Percentiles rank a stretch among this genome's conserved stretches.
phyloP scores from a whole-genome alignment of 2,797 vertebrate genomes.

The Mycteria americana region DNA sequence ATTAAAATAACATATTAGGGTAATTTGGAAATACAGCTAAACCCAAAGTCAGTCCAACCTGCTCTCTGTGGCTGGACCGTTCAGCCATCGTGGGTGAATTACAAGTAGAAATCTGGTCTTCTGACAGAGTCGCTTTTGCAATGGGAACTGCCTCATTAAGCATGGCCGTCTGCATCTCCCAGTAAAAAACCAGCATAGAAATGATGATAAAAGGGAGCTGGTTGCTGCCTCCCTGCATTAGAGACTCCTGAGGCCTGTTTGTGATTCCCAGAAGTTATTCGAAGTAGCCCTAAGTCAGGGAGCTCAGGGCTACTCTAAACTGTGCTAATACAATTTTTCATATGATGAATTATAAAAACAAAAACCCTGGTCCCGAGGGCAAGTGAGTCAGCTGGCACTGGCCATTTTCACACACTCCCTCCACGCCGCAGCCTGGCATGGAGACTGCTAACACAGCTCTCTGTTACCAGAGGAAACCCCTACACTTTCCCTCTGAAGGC shows the following conservation, averaged over 20 bases:
- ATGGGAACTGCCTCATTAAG: neutral
- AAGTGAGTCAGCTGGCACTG: neutral
- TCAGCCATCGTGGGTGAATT: neutral
- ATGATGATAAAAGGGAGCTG: neutral
- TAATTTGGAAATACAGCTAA: neutral
- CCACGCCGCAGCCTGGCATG: neutral
- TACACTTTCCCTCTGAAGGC: neutral
- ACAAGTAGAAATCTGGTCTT: neutral
- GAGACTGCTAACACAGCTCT: conserved; percentile 30
- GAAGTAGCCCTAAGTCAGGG: neutral
- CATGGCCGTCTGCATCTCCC: rapidly evolving
- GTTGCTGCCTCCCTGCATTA: neutral
- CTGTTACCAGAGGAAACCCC: neutral
- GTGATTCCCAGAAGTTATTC: neutral
- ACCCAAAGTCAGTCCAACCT: neutral
- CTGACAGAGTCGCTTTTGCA: neutral
- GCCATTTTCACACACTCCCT: conserved; percentile 22
- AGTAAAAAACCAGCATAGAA: neutral
- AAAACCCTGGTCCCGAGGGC: neutral
- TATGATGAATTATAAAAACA: neutral
- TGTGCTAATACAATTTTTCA: neutral
- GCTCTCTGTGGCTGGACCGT: neutral
- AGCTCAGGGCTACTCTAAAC: neutral
- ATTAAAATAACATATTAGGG: neutral
- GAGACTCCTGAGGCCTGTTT: neutral